Conservation (phyloP, 2,888 invertebrate species). For the Stramonita haemastoma region DNA sequence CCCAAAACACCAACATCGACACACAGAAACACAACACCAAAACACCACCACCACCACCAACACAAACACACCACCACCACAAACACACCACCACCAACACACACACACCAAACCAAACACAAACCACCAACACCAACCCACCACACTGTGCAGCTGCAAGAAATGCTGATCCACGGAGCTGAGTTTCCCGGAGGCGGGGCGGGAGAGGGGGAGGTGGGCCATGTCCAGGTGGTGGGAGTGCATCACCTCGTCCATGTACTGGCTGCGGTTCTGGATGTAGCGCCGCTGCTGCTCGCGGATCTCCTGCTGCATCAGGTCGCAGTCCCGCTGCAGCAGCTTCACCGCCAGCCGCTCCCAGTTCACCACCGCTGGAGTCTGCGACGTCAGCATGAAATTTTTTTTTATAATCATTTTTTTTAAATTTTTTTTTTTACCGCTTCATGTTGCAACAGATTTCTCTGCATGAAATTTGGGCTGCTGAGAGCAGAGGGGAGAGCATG, state of each 20-base stretch:
- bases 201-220: constrained; percentile 56
- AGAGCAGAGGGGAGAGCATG: no score
- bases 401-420: background rate
- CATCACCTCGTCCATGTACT: constrained; percentile 69
- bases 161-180: constrained; percentile 42
- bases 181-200: constrained; percentile 46
- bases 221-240: constrained; percentile 64
- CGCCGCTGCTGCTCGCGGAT: constrained; percentile 61
- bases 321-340: constrained; percentile 65
- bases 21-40: background rate
- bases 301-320: constrained; percentile 62
- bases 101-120: no score
- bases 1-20: background rate
- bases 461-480: no score
- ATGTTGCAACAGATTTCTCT: no score
- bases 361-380: constrained; percentile 63
- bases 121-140: constrained; percentile 43
- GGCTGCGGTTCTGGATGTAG: constrained; percentile 65
- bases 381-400: constrained; percentile 8
- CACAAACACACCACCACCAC: no score
- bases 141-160: constrained; percentile 56
- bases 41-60: background rate
- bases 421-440: background rate
- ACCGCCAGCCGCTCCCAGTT: constrained; percentile 70
- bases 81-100: no score